Evolutionary conservation across 2,113 vertebrate genomes (phyloP), one percentile per base, ranked within the genome.

Genomic region (Brachypteracias leptosomus): DNA sequence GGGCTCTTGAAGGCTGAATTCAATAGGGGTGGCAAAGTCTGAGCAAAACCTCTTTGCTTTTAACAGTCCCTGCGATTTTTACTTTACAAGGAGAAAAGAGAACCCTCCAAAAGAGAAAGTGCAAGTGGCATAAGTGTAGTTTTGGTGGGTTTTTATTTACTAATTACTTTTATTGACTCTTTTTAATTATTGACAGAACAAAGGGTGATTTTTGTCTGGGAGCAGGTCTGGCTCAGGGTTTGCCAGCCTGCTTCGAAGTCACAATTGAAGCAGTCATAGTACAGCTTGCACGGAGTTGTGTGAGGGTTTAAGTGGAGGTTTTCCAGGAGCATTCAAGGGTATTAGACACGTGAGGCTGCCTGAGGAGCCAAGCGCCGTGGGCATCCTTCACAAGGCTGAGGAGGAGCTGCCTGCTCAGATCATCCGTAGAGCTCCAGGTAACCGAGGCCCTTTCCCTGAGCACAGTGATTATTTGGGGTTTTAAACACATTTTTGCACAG

Each of bases 261-360:
- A 25, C 10, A 28, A 5, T 13, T 28, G 3, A 8, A 40, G 16
- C 35, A 26, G 25, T 46, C 5, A 42, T 8, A 18, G 33, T 10
- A 7, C 31, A 26, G 29, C 58, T 67, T 55, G 44, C 29, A 17
- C 6, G 5, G 47, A 29, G 13, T 11, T 47, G 11, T 12, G 28
- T 24, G 40, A 28, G 18, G 28, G 73, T 33, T 65, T 12, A 31
- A 46, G 44, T 1, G 1, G 36, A 51, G 63, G 16, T 31, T 59
- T 87, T 57, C 33, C 13, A 22, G 47, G 40, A 66, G 13, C 2
- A 0, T 7, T 19, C 16, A 4, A 46, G 58, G 40, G 13, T 40
- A 7, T 29, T 28, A 9, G 33, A 10, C 2, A 0, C 6, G 18
- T 22, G 29, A 61, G 33, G 11, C 9, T 38, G 35, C 3, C 22